Conservation (phyloP, 2,797 vertebrate species). For the Malurus leucopterus region DNA sequence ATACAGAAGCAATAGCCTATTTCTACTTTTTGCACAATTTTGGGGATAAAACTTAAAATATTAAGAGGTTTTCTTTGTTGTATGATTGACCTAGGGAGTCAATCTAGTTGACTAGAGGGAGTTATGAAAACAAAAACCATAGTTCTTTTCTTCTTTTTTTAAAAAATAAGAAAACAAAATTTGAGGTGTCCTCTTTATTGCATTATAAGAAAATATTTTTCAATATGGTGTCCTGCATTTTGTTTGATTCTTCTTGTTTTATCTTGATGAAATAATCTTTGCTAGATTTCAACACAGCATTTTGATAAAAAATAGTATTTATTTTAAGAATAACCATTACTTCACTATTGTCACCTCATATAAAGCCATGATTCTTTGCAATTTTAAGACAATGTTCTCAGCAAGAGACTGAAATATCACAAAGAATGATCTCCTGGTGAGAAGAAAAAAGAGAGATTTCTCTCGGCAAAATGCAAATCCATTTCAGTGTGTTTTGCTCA, state of each 20-base stretch:
- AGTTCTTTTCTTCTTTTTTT: background rate
- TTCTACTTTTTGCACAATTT: background rate
- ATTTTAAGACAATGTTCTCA: constrained; percentile 32
- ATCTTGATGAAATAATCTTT: background rate
- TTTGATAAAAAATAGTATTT: constrained; percentile 23
- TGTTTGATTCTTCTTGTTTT: background rate
- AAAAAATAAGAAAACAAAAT: background rate
- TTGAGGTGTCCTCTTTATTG: background rate
- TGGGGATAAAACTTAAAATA: background rate
- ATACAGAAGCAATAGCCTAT: background rate
- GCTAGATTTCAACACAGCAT: background rate
- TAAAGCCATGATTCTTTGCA: background rate
- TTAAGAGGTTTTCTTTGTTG: background rate
- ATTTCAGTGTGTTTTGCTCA: constrained; percentile 28
- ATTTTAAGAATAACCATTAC: background rate
- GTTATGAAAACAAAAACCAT: background rate
- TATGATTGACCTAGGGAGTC: background rate
- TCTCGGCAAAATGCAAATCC: constrained; percentile 8
- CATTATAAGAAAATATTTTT: background rate
- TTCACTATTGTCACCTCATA: background rate
- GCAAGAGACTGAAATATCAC: constrained; percentile 27
- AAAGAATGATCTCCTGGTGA: constrained; percentile 32
- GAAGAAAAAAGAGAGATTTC: constrained; percentile 29
- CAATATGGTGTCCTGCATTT: background rate
- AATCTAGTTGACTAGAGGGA: background rate